Evolutionary conservation across 1,140 invertebrate genomes (phyloP).

Genomic region (Penaeus japonicus): DNA sequence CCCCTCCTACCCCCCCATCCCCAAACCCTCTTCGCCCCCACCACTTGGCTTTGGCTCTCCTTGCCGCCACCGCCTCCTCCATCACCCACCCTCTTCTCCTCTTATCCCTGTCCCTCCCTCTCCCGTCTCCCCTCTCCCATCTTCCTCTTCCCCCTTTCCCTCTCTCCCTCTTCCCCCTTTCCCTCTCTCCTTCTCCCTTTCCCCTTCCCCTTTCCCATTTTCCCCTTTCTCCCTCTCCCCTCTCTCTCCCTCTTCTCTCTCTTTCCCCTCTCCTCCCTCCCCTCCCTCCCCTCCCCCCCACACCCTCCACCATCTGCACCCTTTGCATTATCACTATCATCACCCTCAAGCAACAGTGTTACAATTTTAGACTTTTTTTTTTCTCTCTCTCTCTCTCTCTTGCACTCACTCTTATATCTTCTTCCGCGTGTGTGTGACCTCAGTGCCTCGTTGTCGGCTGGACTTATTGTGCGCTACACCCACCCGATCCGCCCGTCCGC

Average conservation of each 20-base stretch:
- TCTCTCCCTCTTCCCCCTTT: background rate
- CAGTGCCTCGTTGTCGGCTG: no score
- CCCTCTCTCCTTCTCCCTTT: background rate
- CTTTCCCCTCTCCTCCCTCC: no score
- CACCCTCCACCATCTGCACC: no score
- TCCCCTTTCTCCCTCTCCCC: background rate
- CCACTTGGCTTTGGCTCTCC: background rate
- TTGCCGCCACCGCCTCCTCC: background rate
- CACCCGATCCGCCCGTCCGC: no score
- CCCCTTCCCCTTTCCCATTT: background rate
- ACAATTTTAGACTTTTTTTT: no score
- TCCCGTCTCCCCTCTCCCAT: background rate
- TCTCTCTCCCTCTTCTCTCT: background rate
- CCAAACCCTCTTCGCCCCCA: background rate
- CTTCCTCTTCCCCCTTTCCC: background rate
- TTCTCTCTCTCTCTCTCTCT: no score
- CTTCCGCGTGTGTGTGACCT: no score
- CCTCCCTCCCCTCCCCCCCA: no score
- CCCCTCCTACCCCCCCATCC: background rate
- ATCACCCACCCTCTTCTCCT: background rate
- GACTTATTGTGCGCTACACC: no score
- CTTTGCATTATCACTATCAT: no score
- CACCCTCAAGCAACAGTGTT: no score
- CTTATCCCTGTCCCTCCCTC: background rate
- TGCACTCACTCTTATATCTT: no score